A percentile compares a stretch with the other conserved stretches of the same genome.
phyloP scores from a whole-genome alignment of 2,888 invertebrate genomes.

The Drosophila nr. perissopoda region DNA sequence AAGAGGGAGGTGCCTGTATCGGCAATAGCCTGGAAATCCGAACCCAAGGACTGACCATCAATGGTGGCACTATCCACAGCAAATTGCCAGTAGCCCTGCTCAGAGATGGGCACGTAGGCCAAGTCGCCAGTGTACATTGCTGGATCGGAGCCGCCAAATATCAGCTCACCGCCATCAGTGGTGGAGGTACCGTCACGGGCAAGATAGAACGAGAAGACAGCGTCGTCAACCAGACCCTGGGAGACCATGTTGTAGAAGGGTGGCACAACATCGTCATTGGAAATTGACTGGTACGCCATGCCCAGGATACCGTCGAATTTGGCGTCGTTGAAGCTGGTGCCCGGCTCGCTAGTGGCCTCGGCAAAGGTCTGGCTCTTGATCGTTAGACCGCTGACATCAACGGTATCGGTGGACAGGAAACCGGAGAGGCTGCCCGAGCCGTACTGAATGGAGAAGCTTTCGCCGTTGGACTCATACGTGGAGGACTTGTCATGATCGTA shows the following conservation, averaged over 20 bases:
- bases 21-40: conserved; percentile 89
- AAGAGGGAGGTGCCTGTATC: conserved; percentile 98
- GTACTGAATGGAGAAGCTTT: conserved; percentile 95
- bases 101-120: conserved; percentile 91
- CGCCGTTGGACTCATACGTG: conserved; percentile 94
- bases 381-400: conserved; percentile 88
- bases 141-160: conserved; percentile 97
- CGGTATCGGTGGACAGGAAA: conserved; percentile 94
- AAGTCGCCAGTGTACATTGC: conserved; percentile 89
- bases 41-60: conserved; percentile 86
- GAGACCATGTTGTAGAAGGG: conserved; percentile 96
- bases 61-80: conserved; percentile 90
- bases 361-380: conserved; percentile 95
- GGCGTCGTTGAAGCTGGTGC: conserved; percentile 96
- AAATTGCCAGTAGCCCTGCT: conserved; percentile 98
- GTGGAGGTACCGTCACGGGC: conserved; percentile 87
- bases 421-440: conserved; percentile 98
- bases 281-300: conserved; percentile 93
- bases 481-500: conserved; percentile 94
- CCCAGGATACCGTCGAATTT: conserved; percentile 99
- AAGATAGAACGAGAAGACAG: conserved; percentile 97
- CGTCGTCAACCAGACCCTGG: conserved; percentile 89
- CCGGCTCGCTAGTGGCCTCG: conserved; percentile 97
- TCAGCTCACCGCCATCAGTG: conserved; percentile 89
- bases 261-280: conserved; percentile 94